Base-by-base conservation (phyloP, 2,888 invertebrate species). In the Euzetes globulus region DNA sequence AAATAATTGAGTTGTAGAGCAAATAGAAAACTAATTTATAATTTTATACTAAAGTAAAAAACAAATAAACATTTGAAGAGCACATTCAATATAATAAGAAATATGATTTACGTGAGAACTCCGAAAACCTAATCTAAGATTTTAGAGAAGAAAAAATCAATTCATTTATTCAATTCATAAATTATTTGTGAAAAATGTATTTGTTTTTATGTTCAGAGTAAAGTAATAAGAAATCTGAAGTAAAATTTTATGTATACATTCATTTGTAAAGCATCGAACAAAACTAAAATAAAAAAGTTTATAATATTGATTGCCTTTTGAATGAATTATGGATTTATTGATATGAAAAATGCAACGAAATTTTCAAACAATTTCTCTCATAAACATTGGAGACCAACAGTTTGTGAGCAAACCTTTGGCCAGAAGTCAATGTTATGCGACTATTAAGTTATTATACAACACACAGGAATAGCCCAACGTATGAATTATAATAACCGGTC, bases 51-150 rank as follows among this genome's bases (percentile, higher is more conserved):
- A 41, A 41, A 5, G 33, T 13, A 58, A 65, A 65, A 65, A 65
- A 65, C 63, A 37, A 37, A 65, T 37, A 60, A 22, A 65, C 7
- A 37, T 33, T 17, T 19, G 17, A 65, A 33, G 33, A 65, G 37
- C 22, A 37, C 63, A 37, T 65, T 19, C 19, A 33, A 37, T 50
- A n/a, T n/a, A 0, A 60, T 33, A 41, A 45, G 70, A 70, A 45
- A 47, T 45, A 70, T 70, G 70, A 70, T 45, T 70, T 70, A 70
- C 45, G 70, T 70, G 70, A 70, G 70, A 70, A 68, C 22, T 15
- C 4, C 6, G n/a, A 6, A 19, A 15, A 65, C 33, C 33, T 17
- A 65, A 65, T 65, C 9, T 19, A 58, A 27, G 27, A 58, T 41
- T 41, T 41, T 41, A 41, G 41, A 41, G 33, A n/a, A 7, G 41